Evolutionary conservation across 2,113 vertebrate genomes (phyloP).

Genomic region (Andinoacara biseriatus): DNA sequence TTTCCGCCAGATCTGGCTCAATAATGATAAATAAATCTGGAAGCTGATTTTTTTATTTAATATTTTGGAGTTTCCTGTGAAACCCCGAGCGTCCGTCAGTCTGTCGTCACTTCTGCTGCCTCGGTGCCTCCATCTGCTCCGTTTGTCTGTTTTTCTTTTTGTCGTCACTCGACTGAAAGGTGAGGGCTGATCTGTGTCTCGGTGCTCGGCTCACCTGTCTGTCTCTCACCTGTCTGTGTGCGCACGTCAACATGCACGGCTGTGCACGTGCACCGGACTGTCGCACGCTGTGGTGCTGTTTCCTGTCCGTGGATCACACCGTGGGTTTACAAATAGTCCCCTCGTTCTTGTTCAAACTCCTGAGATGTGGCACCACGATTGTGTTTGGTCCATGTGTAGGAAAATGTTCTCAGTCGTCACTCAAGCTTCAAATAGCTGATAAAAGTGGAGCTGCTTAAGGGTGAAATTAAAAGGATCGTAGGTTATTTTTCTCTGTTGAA

Average conservation of each 20-base stretch:
- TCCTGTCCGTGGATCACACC: conserved; percentile 21
- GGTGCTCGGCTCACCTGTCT: background rate
- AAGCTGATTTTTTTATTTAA: background rate
- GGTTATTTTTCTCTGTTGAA: background rate
- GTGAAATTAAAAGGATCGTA: background rate
- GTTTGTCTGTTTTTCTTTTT: background rate
- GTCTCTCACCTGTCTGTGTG: background rate
- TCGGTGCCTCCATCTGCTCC: conserved; percentile 11
- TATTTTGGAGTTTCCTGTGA: conserved; percentile 16
- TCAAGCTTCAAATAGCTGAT: background rate
- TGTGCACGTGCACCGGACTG: conserved; percentile 4
- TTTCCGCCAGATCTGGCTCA: background rate
- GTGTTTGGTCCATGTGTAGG: conserved; percentile 10
- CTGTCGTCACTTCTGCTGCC: background rate
- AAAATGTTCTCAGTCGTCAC: background rate
- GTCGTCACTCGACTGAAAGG: background rate
- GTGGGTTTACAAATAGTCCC: background rate
- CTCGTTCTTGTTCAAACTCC: background rate
- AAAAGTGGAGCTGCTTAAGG: background rate
- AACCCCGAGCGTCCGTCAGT: background rate
- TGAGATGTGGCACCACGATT: background rate
- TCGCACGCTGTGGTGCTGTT: background rate
- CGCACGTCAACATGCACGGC: background rate
- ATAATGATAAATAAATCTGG: background rate
- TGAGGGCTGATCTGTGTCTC: background rate